Evolutionary conservation across 2,888 invertebrate species (phyloP).

Genomic region (Ophion costatus): DNA sequence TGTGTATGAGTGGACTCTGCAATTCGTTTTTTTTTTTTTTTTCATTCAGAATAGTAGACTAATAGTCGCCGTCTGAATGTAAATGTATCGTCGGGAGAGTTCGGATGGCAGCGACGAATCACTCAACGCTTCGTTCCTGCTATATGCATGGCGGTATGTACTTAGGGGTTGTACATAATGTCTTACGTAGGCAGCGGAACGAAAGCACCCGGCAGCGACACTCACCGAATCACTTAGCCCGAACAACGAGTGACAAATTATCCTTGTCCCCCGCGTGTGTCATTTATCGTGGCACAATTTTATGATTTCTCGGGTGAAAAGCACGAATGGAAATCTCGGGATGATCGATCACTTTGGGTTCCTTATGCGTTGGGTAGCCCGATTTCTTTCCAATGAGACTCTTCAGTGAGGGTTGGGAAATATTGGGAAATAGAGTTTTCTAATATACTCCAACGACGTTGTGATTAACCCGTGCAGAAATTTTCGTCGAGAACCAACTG

Average conservation of each 20-base stretch:
- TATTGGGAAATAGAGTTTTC: no score
- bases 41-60: conserved; percentile 31
- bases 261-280: conserved; percentile 68
- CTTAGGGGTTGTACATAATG: conserved; percentile 6
- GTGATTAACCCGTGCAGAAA: no score
- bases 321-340: conserved; percentile 22
- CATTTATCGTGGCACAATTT: conserved; percentile 39
- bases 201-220: conserved; percentile 58
- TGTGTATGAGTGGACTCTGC: no score
- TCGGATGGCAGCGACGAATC: conserved; percentile 80
- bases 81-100: conserved; percentile 43
- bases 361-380: neutral
- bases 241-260: conserved; percentile 77
- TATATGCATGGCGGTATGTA: neutral
- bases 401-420: no score
- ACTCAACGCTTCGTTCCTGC: conserved; percentile 73
- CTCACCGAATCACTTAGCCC: conserved; percentile 67
- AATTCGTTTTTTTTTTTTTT: neutral
- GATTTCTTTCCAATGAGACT: no score
- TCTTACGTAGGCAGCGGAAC: conserved; percentile 19
- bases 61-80: conserved; percentile 55
- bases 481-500: no score
- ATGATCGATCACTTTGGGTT: conserved; percentile 34
- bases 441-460: no score
- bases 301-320: conserved; percentile 48